These are phyloP conservation scores for Mizuhopecten yessoensis DNA, from an alignment of 1,140 invertebrate species.

Conservation along the genomic window DNA sequence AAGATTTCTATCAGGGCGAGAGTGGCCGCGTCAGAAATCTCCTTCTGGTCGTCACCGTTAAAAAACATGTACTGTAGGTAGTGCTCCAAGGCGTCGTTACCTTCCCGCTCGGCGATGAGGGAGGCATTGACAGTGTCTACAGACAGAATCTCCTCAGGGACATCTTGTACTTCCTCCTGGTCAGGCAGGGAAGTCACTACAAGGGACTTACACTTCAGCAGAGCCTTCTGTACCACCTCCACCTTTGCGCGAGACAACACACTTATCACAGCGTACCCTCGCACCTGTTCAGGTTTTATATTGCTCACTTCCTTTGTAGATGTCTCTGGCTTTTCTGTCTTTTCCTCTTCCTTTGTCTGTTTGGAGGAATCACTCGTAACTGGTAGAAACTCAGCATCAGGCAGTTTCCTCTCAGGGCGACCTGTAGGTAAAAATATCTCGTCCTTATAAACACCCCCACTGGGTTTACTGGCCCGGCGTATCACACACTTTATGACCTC, in stretches of 20 bases:
- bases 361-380: constrained; percentile 41
- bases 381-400: constrained; percentile 42
- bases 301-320: not conserved
- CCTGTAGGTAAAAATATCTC: constrained; percentile 76
- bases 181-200: constrained; percentile 60
- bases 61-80: constrained; percentile 79
- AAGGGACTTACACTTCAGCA: constrained; percentile 69
- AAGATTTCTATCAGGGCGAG: constrained; percentile 82
- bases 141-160: constrained; percentile 71
- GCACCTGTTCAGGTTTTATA: not conserved
- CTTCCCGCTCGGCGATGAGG: constrained; percentile 75
- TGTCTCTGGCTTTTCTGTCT: constrained; percentile 42
- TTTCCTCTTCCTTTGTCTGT: constrained; percentile 42
- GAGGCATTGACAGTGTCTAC: constrained; percentile 74
- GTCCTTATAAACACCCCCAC: constrained; percentile 78
- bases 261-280: constrained; percentile 80
- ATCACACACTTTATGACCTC: constrained; percentile 73
- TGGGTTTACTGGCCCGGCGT: constrained; percentile 70
- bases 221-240: constrained; percentile 74
- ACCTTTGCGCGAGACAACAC: constrained; percentile 79
- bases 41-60: constrained; percentile 63
- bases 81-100: constrained; percentile 77
- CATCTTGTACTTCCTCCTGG: constrained; percentile 67
- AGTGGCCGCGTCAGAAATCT: constrained; percentile 72
- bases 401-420: constrained; percentile 46